These are phyloP conservation scores for Aphis gossypii DNA, from an alignment of 1,140 invertebrate species.

Conservation along the genomic window DNA sequence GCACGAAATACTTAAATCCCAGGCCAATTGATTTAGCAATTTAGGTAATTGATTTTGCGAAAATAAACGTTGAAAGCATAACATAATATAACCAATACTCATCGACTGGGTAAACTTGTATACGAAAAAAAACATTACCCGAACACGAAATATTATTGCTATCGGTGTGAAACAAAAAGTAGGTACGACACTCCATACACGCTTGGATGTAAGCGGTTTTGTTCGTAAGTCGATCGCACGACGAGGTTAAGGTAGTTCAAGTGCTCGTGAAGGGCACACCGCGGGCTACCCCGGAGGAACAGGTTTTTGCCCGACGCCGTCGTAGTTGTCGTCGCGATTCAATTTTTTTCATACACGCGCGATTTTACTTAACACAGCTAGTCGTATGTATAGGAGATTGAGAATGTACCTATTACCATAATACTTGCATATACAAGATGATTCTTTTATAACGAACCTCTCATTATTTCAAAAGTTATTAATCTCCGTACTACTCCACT, in stretches of 20 bases:
- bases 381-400: not conserved
- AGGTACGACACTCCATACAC: not conserved
- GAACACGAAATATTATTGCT: not conserved
- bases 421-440: too few species aligned
- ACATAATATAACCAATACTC: not conserved
- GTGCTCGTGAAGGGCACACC: slow-evolving; percentile 35
- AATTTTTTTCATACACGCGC: not conserved
- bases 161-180: not conserved
- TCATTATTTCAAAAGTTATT: too few species aligned
- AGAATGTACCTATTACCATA: not conserved
- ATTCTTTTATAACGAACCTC: too few species aligned
- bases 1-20: not conserved
- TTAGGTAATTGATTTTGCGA: not conserved
- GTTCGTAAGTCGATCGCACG: not conserved
- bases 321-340: not conserved
- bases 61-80: not conserved
- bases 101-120: not conserved
- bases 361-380: not conserved
- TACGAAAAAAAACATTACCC: not conserved
- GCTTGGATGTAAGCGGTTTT: not conserved
- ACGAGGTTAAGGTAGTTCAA: slow-evolving; percentile 44
- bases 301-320: not conserved
- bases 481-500: too few species aligned
- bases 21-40: too few species aligned
- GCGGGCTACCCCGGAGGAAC: not conserved